phyloP scores from a whole-genome alignment of 2,888 invertebrate genomes.

The Pelosia muscerda region DNA sequence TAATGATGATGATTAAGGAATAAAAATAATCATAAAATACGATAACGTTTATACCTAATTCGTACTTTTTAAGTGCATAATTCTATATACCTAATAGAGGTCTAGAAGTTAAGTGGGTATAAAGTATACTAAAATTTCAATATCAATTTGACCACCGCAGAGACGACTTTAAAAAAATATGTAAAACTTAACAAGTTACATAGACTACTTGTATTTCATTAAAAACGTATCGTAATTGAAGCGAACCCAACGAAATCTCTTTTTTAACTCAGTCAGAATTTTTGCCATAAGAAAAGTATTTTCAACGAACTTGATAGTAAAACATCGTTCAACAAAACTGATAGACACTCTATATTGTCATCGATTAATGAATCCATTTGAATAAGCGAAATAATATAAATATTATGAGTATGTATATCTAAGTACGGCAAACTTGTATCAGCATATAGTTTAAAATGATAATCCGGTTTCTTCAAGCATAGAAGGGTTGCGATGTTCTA shows the following conservation, averaged over 20 bases:
- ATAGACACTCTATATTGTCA: background rate
- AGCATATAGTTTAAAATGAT: constrained; percentile 50
- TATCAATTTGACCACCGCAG: background rate
- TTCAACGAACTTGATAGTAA: no score
- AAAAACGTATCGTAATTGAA: background rate
- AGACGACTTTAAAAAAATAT: no score
- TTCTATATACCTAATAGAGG: background rate
- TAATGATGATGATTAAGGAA: no score
- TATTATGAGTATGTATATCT: background rate
- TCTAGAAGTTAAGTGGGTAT: background rate
- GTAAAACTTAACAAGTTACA: no score
- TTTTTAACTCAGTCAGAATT: background rate
- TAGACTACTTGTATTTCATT: background rate
- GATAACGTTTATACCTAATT: background rate
- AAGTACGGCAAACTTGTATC: constrained; percentile 1
- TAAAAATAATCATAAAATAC: background rate
- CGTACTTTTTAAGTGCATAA: background rate
- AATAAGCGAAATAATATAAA: background rate
- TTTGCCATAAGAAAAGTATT: no score
- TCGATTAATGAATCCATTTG: background rate
- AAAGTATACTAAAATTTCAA: no score
- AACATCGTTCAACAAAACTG: background rate
- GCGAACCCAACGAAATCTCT: background rate
- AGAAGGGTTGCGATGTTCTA: constrained; percentile 56
- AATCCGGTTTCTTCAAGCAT: constrained; percentile 64